These are phyloP conservation scores for Aethes cnicana DNA, from an alignment of 2,888 invertebrate species.

Conservation along the genomic window DNA sequence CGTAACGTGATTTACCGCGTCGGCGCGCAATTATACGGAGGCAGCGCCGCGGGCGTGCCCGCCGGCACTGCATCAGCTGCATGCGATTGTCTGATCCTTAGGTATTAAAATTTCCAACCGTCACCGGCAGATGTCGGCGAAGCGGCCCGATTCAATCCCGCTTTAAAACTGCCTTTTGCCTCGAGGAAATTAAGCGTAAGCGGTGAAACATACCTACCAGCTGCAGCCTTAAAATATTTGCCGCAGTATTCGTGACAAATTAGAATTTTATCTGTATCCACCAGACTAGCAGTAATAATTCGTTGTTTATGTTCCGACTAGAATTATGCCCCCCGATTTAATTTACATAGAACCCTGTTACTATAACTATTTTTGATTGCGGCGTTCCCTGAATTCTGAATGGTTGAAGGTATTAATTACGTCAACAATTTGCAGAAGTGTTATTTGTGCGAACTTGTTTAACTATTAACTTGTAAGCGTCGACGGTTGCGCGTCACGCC, in stretches of 20 bases:
- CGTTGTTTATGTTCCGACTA: conserved; percentile 33
- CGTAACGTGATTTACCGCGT: background rate
- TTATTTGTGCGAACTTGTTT: conserved; percentile 56
- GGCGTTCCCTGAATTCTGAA: conserved; percentile 33
- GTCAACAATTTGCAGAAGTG: conserved; percentile 51
- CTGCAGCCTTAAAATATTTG: conserved; percentile 30
- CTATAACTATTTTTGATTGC: conserved; percentile 42
- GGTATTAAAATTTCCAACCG: conserved; percentile 59
- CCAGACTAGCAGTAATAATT: conserved; percentile 37
- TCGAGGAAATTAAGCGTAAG: conserved; percentile 50
- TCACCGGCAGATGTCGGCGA: conserved; percentile 55
- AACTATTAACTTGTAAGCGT: conserved; percentile 60
- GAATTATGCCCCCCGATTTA: conserved; percentile 38
- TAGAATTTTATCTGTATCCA: conserved; percentile 43
- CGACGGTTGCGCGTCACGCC: conserved; percentile 46
- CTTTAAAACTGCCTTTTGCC: conserved; percentile 53
- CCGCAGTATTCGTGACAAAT: conserved; percentile 42
- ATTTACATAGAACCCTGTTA: conserved; percentile 36
- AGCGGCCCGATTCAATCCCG: conserved; percentile 52
- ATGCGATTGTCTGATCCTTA: conserved; percentile 44
- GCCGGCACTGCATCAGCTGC: conserved; percentile 37
- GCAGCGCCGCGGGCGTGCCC: conserved; percentile 20
- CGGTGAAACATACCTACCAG: conserved; percentile 37
- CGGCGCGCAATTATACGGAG: background rate
- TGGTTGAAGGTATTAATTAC: conserved; percentile 53